Evolutionary conservation across 2,797 vertebrate species (phyloP), one percentile per base, ranked within the genome.

Genomic region (Trachurus trachurus): DNA sequence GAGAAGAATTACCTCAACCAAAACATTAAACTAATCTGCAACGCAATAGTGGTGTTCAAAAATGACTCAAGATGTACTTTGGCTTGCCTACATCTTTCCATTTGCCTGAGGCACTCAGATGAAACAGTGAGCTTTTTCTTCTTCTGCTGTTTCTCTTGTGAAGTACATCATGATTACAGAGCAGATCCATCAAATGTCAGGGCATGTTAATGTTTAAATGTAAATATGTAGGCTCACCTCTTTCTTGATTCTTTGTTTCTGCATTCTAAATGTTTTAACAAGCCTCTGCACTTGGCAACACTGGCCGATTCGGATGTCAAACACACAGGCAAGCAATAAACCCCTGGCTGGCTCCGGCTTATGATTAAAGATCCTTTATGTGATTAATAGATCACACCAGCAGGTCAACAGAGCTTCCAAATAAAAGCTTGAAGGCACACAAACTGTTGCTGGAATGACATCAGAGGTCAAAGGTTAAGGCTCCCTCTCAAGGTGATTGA

Each of bases 391-490:
- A 91, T 91, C 90, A 87, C 78, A 72, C 65, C 2, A 19, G 45
- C 31, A 26, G 80, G 83, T 89, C 88, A 89, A 85, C 72, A 69
- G 26, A 57, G 77, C 65, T 37, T 77, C 81, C 66, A 87, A 84
- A 88, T 83, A 72, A 83, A 86, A 76, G 70, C 81, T 58, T 74
- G 9, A 87, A 78, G 74, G 78, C 86, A 74, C 81, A 78, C 75
- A 77, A 80, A 75, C 83, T 80, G 86, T 72, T 4, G 79, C 74
- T 72, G 67, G 26, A 68, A 88, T 94, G 92, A 93, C 85, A 91
- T 92, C 92, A 94, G 66, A 81, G 91, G 91, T 93, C 83, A 88
- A 78, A 89, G 73, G 91, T 93, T 87, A 91, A 90, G 80, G 71
- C 62, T 63, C 65, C 76, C 78, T 90, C 87, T 92, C 83, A 84